Conservation (phyloP, 2,113 vertebrate genomes). For the Ardeotis arabs region DNA sequence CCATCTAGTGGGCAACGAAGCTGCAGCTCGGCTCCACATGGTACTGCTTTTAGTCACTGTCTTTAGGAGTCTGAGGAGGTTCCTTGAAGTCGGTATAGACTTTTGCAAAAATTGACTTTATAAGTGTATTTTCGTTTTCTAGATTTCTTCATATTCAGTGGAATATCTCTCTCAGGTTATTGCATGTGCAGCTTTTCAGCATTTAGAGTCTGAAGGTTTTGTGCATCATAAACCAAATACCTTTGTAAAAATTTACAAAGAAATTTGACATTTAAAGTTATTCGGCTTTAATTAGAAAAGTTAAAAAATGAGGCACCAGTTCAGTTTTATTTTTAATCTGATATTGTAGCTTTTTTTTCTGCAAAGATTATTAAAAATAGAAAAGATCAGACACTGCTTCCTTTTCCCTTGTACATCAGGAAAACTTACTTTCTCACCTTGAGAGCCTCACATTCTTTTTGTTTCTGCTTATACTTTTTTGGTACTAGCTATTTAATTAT, state of each 20-base stretch:
- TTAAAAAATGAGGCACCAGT: background rate
- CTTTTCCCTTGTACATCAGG: background rate
- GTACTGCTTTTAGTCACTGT: background rate
- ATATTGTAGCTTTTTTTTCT: background rate
- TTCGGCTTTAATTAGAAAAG: background rate
- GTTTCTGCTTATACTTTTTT: background rate
- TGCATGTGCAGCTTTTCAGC: background rate
- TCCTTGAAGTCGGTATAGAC: background rate
- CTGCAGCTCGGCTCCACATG: background rate
- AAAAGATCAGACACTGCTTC: background rate
- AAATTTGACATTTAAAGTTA: background rate
- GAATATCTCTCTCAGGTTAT: background rate
- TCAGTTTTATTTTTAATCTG: background rate
- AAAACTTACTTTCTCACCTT: background rate
- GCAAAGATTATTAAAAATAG: background rate
- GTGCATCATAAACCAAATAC: background rate
- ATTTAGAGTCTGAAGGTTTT: background rate
- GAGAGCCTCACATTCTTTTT: background rate
- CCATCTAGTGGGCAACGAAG: slow-evolving; percentile 31
- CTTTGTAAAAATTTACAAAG: background rate
- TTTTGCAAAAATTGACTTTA: background rate
- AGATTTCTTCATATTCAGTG: background rate
- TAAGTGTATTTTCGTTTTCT: background rate
- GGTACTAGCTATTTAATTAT: background rate
- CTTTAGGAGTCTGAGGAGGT: background rate